Evolutionary conservation across 2,797 vertebrate species (phyloP).

Genomic region (Euphonia xanthogaster): DNA sequence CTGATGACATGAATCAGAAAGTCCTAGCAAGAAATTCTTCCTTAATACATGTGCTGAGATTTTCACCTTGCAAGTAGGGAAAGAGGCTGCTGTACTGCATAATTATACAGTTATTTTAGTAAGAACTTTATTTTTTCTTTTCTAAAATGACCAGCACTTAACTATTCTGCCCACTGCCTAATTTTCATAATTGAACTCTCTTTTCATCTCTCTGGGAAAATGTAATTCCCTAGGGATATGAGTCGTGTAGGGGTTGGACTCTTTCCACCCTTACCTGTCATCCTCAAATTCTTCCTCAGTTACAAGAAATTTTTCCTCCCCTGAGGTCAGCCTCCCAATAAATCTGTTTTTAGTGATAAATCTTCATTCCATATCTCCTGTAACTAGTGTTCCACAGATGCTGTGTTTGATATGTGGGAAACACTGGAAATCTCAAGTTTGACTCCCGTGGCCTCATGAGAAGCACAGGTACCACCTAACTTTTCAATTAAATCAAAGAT

Average conservation of each 20-base stretch:
- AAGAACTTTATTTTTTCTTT: not conserved
- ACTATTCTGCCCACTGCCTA: not conserved
- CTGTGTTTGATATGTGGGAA: rapidly evolving
- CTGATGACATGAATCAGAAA: not conserved
- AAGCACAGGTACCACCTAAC: not conserved
- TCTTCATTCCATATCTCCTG: not conserved
- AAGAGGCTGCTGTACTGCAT: not conserved
- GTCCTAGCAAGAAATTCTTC: not conserved
- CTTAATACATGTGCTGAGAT: not conserved
- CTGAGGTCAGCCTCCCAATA: not conserved
- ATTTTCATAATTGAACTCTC: not conserved
- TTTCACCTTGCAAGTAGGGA: not conserved
- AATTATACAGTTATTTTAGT: not conserved
- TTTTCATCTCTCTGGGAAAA: not conserved
- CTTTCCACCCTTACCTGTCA: not conserved
- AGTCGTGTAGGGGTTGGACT: not conserved
- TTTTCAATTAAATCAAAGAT: not conserved
- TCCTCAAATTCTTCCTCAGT: not conserved
- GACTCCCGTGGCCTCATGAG: not conserved
- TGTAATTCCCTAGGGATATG: not conserved
- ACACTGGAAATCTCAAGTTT: not conserved
- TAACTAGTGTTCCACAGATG: not conserved
- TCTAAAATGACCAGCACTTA: not conserved
- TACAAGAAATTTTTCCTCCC: not conserved
- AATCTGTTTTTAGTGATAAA: not conserved